Base-by-base conservation (phyloP, 2,888 invertebrate species). In the Physocephala rufipes region DNA sequence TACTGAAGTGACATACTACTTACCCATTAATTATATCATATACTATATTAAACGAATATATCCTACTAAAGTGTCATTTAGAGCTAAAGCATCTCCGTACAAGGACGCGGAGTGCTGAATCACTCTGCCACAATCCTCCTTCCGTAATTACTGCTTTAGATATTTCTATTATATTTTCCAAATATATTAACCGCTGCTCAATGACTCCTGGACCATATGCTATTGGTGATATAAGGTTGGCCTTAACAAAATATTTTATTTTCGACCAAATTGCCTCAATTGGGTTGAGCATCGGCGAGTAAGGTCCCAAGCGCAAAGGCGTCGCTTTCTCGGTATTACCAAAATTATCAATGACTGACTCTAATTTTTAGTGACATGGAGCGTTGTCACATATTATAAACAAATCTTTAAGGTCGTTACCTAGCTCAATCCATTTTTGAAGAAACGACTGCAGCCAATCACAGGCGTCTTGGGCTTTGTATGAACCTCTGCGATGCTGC, bases 221-320 rank as follows among this genome's bases (percentile, higher is more conserved):
- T 63, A 43, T 55, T 1, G 15, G 51, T 12, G 55, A 47, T 68
- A 68, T 43, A 28, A 26, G n/a, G 47, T 61, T 19, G 47, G 59
- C 28, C 61, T 68, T 68, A 61, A 61, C 21, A 61, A 45, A 61
- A 61, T 61, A 26, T 66, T 66, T 65, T 49, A 28, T 4, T 66
- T 66, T n/a, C 28, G 26, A 51, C 66, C 49, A 66, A 66, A 26
- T 45, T 26, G 58, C 4, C 36, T 36, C 36, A 7, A 36, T 36
- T 4, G 36, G 36, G 36, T 43, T 68, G n/a, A 68, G 43, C 61
- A 68, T 59, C n/a, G 49, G 61, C 30, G 61, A 68, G 49, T 61
- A 68, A 13, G 49, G 61, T 28, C 21, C 61, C 47, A 61, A 61
- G 28, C 61, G 61, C 30, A 68, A 61, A 15, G 47, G 47, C 45